These are phyloP conservation scores for Numida meleagris DNA, from an alignment of 2,113 vertebrate species.

Conservation along the genomic window DNA sequence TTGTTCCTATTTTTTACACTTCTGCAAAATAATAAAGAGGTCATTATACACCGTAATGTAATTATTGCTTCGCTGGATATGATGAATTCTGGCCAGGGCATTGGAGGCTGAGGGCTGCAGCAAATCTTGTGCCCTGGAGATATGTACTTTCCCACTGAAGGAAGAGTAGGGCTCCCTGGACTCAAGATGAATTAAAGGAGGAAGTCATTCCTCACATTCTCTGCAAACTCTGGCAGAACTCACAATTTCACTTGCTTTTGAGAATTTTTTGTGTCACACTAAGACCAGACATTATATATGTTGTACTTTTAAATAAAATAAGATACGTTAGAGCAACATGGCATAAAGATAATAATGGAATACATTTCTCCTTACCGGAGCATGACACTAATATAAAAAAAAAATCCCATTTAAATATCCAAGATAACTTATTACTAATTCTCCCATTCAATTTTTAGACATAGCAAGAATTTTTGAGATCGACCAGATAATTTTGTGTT, in stretches of 20 bases:
- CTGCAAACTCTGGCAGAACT: neutral
- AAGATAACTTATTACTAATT: neutral
- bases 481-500: neutral
- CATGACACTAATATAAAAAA: neutral
- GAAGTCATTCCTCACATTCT: neutral
- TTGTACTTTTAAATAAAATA: neutral
- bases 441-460: neutral
- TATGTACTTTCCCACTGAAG: neutral
- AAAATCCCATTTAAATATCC: neutral
- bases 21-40: neutral
- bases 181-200: neutral
- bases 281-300: neutral
- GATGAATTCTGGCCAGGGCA: neutral
- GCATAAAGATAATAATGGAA: neutral
- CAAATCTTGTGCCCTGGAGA: neutral
- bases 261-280: neutral
- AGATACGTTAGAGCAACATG: neutral
- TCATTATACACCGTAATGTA: neutral
- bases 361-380: neutral
- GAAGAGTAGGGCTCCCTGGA: neutral
- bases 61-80: neutral
- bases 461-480: neutral
- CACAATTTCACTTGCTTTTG: neutral
- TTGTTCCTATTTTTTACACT: neutral
- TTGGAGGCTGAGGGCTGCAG: neutral